phyloP scores from a whole-genome alignment of 2,797 vertebrate genomes.

The Lophotriccus pileatus region DNA sequence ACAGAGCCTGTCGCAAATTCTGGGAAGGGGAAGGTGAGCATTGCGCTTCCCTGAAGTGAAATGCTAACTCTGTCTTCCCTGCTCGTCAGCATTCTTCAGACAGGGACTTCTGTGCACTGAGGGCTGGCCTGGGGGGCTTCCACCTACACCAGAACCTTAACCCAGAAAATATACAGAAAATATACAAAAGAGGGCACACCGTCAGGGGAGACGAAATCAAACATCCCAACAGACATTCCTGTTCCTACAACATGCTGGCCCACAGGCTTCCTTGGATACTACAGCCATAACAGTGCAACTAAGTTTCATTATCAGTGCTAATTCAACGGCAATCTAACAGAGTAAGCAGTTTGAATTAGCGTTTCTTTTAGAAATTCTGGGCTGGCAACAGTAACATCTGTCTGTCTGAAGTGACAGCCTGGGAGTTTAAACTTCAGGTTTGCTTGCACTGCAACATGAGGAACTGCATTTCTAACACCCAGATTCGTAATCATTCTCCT shows the following conservation, averaged over 20 bases:
- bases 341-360: background rate
- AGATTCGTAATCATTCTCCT: background rate
- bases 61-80: background rate
- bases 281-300: background rate
- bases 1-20: background rate
- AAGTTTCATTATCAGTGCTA: slow-evolving; percentile 9
- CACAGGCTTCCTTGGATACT: background rate
- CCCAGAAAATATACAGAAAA: background rate
- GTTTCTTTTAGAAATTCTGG: background rate
- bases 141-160: background rate
- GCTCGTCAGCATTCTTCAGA: background rate
- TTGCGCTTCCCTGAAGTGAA: background rate
- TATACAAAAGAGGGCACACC: background rate
- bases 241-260: background rate
- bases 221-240: slow-evolving; percentile 41
- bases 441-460: background rate
- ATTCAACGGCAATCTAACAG: background rate
- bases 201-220: slow-evolving; percentile 18
- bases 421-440: background rate
- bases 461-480: background rate
- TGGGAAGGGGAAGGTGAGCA: background rate
- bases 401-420: background rate
- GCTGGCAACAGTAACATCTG: background rate
- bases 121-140: background rate
- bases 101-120: background rate